Evolutionary conservation across 2,888 invertebrate genomes (phyloP).

Genomic region (Nipponacmea schrenckii): DNA sequence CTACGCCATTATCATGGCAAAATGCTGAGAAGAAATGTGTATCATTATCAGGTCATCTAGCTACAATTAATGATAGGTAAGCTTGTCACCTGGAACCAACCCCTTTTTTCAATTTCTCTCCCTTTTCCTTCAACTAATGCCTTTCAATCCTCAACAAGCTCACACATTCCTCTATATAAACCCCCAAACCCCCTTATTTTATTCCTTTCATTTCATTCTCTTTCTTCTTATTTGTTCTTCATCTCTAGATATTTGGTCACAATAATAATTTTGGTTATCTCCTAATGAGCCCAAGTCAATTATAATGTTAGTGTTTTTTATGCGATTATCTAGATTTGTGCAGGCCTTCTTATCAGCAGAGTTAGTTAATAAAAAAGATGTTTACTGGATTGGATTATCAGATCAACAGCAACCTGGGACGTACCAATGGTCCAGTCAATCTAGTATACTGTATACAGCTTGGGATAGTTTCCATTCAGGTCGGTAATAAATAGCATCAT

Average conservation of each 20-base stretch:
- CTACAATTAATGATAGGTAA: slow-evolving; percentile 46
- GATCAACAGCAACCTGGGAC: slow-evolving; percentile 36
- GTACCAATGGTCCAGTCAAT: slow-evolving; percentile 44
- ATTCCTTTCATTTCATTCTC: too few relatives aligned
- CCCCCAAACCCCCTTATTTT: too few relatives aligned
- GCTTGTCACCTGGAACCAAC: too few relatives aligned
- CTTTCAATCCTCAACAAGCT: too few relatives aligned
- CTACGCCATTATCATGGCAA: slow-evolving; percentile 27
- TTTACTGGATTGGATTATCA: slow-evolving; percentile 54
- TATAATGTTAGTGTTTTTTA: too few relatives aligned
- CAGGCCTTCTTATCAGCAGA: slow-evolving; percentile 47
- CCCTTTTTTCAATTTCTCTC: too few relatives aligned
- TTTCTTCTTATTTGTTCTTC: too few relatives aligned
- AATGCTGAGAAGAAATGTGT: slow-evolving; percentile 36
- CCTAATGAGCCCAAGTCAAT: too few relatives aligned
- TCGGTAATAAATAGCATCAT: slow-evolving; percentile 20
- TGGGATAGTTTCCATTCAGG: slow-evolving; percentile 55
- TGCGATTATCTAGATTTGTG: slow-evolving; percentile 37
- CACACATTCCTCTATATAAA: too few relatives aligned
- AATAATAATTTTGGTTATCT: too few relatives aligned
- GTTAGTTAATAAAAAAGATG: slow-evolving; percentile 32
- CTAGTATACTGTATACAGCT: slow-evolving; percentile 38
- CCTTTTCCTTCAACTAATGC: too few relatives aligned
- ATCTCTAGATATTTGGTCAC: too few relatives aligned
- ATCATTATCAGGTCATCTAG: slow-evolving; percentile 38